Base-by-base conservation (phyloP, 2,113 vertebrate species). In the Eulacestoma nigropectus region DNA sequence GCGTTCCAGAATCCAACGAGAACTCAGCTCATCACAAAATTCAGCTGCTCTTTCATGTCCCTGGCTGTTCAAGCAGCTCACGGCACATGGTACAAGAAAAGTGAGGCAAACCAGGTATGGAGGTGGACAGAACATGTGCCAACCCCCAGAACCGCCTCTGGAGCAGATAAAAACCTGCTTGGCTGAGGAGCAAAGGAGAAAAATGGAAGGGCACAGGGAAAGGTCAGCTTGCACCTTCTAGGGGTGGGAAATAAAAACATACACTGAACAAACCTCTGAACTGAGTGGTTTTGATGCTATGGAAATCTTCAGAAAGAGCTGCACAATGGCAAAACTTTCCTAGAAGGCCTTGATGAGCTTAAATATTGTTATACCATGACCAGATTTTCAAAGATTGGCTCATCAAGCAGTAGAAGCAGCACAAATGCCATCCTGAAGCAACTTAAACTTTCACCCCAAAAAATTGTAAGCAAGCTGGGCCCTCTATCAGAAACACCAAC, bases 41-140 rank as follows among this genome's bases (percentile, higher is more conserved):
- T 4, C 25, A 47, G 16, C 56, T 81, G 62, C 17, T 35, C 30
- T 25, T 4, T 19, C 39, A 5, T 5, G 20, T 29, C 35, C 26
- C 69, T 19, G 21, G 2, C 42, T 47, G 25, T 7, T 53, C 49
- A 11, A 69, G 65, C 29, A 73, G 35, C 20, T 85, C 72, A 7
- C 3, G 13, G 37, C 65, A 49, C 1, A 3, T 2, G 15, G 57
- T 0, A 16, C 17, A 25, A 35, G 39, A 1, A 5, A n/a, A 78
- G 29, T 0, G 12, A 92, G 26, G 42, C 20, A 49, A 69, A 26
- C 13, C 44, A 62, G 46, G 8, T 33, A 1, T 15, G 16, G 37
- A 46, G 41, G 10, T 10, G 26, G 50, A 30, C 62, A 83, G 35
- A 37, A 47, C 5, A 18, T 0, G 12, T 13, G 42, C 18, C 37